phyloP scores from a whole-genome alignment of 2,888 invertebrate genomes.

The Mesorhabditis spiculigera region DNA sequence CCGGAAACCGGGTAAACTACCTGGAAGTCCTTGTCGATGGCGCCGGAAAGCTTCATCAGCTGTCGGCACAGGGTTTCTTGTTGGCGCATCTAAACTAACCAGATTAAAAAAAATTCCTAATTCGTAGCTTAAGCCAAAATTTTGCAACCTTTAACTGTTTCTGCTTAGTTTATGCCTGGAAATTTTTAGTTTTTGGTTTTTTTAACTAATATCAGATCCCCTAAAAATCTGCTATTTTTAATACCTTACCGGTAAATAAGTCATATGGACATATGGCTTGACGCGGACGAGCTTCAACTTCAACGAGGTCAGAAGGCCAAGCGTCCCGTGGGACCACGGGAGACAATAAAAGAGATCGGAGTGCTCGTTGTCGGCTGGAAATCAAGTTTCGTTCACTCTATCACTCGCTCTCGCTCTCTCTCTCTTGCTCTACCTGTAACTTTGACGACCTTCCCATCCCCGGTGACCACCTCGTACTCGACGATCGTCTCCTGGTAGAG shows the following conservation, averaged over 20 bases:
- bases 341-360: constrained; percentile 67
- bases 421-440: constrained; percentile 59
- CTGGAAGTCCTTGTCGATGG: constrained; percentile 60
- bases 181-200: too few relatives aligned
- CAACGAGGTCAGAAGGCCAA: constrained; percentile 70
- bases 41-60: constrained; percentile 68
- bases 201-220: too few relatives aligned
- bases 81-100: constrained; percentile 3
- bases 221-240: too few relatives aligned
- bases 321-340: constrained; percentile 68
- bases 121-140: too few relatives aligned
- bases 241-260: constrained; percentile 66
- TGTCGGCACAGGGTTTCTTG: constrained; percentile 62
- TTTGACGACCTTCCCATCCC: constrained; percentile 66
- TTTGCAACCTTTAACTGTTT: too few relatives aligned
- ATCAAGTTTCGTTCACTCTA: background rate
- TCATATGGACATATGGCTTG: constrained; percentile 70
- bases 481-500: constrained; percentile 71
- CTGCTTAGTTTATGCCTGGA: too few relatives aligned
- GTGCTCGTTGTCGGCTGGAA: constrained; percentile 63
- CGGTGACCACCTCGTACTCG: constrained; percentile 70
- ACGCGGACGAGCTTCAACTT: constrained; percentile 69
- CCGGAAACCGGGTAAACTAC: background rate
- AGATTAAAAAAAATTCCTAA: too few relatives aligned
- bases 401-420: constrained; percentile 34